Evolutionary conservation across 2,888 invertebrate species (phyloP), one percentile per base, ranked within the genome.

Genomic region (Congeria kusceri): DNA sequence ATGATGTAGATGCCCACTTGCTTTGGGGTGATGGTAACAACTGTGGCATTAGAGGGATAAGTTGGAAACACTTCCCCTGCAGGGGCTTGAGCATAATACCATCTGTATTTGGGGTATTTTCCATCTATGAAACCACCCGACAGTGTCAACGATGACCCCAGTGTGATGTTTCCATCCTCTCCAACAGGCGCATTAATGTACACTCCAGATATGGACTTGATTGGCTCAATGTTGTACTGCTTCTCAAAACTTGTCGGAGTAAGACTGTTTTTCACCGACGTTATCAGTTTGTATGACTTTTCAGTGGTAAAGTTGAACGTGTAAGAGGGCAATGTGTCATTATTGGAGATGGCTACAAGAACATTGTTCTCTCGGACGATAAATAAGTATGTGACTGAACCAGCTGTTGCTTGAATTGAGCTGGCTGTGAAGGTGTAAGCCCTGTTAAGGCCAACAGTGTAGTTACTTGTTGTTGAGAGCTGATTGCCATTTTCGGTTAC

Each of bases 181-280:
- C 77, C 80, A 25, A 67, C 57, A 46, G 71, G 49, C 20, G 66
- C 64, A 23, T 75, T 69, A 3, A 76, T 75, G 18, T 69, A 74
- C 0, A 74, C 72, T 5, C 85, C 84, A 9, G 76, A 64, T 5
- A 88, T 64, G 28, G 70, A 68, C 18, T 69, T 59, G 15, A 88
- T 81, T 11, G 73, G 77, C 46, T 83, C 78, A 28, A 88, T 62
- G 1, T 76, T 18, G 68, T 58, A 20, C 56, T 15, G 32, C 15
- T 46, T 27, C 4, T 18, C 28, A 44, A 23, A 18, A 20, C 0
- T 28, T 11, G 4, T 2, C 9, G 49, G 39, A 27, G 80, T 72
- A 1, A 87, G 61, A 53, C 67, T 67, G 68, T 87, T 88, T 20
- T 32, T 61, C 9, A 87, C 71, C 23, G 47, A 66, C 0, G 80